Conservation (phyloP, 2,888 invertebrate species). For the Eumacrocentrus americanus region DNA sequence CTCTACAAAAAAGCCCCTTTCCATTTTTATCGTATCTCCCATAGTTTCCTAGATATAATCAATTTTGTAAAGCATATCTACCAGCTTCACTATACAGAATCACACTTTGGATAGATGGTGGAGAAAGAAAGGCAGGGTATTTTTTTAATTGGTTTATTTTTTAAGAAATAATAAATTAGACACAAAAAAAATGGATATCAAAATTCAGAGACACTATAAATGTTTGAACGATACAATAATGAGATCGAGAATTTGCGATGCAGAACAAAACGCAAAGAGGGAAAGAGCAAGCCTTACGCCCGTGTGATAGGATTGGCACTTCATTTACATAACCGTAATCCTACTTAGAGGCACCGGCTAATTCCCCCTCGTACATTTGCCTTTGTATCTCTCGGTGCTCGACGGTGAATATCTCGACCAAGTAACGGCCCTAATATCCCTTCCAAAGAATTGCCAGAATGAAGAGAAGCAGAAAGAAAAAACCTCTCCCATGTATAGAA, state of each 20-base stretch:
- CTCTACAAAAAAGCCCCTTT: too few species aligned
- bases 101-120: too few species aligned
- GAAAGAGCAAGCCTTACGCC: slow-evolving; percentile 35
- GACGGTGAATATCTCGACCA: slow-evolving; percentile 25
- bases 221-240: slow-evolving; percentile 16
- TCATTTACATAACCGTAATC: slow-evolving; percentile 58
- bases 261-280: not conserved
- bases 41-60: too few species aligned
- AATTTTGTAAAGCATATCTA: too few species aligned
- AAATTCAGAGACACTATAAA: slow-evolving; percentile 10
- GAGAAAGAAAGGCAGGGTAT: too few species aligned
- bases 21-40: too few species aligned
- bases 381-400: slow-evolving; percentile 26
- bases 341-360: slow-evolving; percentile 48
- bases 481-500: slow-evolving; percentile 2
- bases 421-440: not conserved
- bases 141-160: not conserved
- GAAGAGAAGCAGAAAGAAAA: not conserved
- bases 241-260: slow-evolving; percentile 1
- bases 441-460: not conserved
- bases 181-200: not conserved
- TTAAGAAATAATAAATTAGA: not conserved
- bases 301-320: slow-evolving; percentile 44
- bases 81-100: too few species aligned
- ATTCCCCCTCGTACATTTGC: slow-evolving; percentile 39